Base-by-base conservation (phyloP, 2,888 invertebrate genomes). In the Ditula angustiorana region DNA sequence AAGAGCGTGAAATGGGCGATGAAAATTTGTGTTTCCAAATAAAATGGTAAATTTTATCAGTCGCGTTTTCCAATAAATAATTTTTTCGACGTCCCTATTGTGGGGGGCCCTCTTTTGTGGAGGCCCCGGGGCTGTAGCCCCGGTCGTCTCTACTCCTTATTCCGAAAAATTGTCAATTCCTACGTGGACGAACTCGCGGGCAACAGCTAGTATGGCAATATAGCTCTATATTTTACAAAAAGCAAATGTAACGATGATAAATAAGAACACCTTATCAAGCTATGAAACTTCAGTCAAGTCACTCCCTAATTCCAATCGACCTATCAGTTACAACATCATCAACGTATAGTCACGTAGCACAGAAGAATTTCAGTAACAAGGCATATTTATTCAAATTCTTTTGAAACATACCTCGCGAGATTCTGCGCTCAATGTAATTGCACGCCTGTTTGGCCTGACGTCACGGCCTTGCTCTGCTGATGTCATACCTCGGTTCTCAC, bases 381-480 rank as follows among this genome's bases (percentile, higher is more conserved):
- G 16, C n/a, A 10, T 49, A 8, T 5, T 28, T 63, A 11, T 57
- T 16, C 24, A 8, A 41, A 63, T 24, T 58, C 41, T 52, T 26
- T 50, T 41, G 35, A 13, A 58, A 24, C 35, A 7, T 16, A 28
- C 16, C 28, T 35, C 24, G 56, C 56, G 41, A 33, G 33, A 37
- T 56, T 41, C 57, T 57, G 4, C 41, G 49, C 37, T 50, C 62
- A 46, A 23, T 52, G 50, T 58, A 64, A 64, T 46, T 64, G 58
- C 58, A 58, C 57, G 46, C 52, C 52, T 58, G 58, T 59, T 64
- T 59, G 58, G 64, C 23, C 37, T 64, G 64, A 64, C 59, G 64
- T 64, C 58, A 64, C 64, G 64, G 26, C 85, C 86, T 87, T 82
- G 86, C 68, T 66, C 64, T 46, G 78, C 69, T 86, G 86, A 86